Evolutionary conservation across 2,888 invertebrate species (phyloP).

Genomic region (Agrochola macilenta): DNA sequence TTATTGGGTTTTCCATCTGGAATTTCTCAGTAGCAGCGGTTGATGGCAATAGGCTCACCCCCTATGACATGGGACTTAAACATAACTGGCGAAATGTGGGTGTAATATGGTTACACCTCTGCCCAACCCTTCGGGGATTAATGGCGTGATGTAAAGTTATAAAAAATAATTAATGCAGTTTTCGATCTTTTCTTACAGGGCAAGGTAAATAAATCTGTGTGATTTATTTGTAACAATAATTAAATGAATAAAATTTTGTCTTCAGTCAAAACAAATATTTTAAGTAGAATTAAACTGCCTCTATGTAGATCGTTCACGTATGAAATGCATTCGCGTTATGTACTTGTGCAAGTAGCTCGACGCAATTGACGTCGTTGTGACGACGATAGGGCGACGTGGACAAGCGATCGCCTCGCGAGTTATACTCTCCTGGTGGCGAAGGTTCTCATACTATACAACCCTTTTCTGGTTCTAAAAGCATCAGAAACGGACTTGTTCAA

Average conservation of each 20-base stretch:
- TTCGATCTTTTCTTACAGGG: not conserved
- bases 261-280: not conserved
- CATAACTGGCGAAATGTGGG: not conserved
- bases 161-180: not conserved
- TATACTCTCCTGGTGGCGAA: conserved; percentile 84
- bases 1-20: not conserved
- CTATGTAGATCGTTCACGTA: conserved; percentile 23
- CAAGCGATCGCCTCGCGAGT: conserved; percentile 72
- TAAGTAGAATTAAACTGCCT: conserved; percentile 17
- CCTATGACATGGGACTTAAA: not conserved
- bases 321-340: conserved; percentile 61
- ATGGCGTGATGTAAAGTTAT: not conserved
- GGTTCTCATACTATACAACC: conserved; percentile 85
- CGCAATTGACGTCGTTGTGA: conserved; percentile 73
- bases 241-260: not conserved
- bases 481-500: conserved; percentile 74
- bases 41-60: not conserved
- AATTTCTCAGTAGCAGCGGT: not conserved
- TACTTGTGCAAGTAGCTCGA: conserved; percentile 74
- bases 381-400: conserved; percentile 74
- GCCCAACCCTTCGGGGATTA: not conserved
- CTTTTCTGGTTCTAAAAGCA: conserved; percentile 85
- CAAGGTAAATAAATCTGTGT: not conserved
- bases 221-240: not conserved
- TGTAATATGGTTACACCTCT: not conserved